Evolutionary conservation across 1,140 invertebrate genomes (phyloP), one percentile per base, ranked within the genome.

Genomic region (Cydia pomonella): DNA sequence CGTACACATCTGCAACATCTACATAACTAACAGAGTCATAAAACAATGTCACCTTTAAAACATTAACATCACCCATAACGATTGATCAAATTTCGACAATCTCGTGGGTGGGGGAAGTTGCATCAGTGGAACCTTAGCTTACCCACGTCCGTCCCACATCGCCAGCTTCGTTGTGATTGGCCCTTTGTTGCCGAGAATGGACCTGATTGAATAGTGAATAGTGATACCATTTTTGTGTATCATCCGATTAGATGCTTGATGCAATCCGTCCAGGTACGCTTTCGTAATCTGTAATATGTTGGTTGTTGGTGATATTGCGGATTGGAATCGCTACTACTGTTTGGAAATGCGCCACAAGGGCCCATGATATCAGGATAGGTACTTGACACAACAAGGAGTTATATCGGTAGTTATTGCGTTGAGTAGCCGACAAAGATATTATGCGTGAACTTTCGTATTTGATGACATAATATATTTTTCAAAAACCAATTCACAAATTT

Each of bases 21-120:
- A 44, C 41, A 4, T 18, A 53, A 53, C 50, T 18, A 53, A 53
- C 6, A 44, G 13, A 16, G 41, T 16, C 41, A 44, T 53, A 18
- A 53, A 18, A 18, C 50, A 53, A 18, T 53, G 50, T 75, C 75
- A 66, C 53, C 71, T 53, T 33, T 74, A 64, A 38, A 62, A 73
- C 74, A 76, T 73, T 74, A 73, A 75, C 73, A 73, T 59, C 44
- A 16, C 21, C 18, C 73, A 33, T 41, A 69, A 38, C 64, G 23
- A 69, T 69, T 18, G 21, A 69, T 69, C 33, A 69, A 69, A 41
- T 33, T 83, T 82, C 79, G 76, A 78, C 75, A 76, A 75, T 18
- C 44, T 38, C 76, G 86, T 88, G 82, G 84, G 86, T 81, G 73
- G 69, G 84, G 85, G 87, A 87, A 83, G 85, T 88, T 88, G 87